phyloP scores from a whole-genome alignment of 1,140 invertebrate genomes.

The Drosophila teissieri region DNA sequence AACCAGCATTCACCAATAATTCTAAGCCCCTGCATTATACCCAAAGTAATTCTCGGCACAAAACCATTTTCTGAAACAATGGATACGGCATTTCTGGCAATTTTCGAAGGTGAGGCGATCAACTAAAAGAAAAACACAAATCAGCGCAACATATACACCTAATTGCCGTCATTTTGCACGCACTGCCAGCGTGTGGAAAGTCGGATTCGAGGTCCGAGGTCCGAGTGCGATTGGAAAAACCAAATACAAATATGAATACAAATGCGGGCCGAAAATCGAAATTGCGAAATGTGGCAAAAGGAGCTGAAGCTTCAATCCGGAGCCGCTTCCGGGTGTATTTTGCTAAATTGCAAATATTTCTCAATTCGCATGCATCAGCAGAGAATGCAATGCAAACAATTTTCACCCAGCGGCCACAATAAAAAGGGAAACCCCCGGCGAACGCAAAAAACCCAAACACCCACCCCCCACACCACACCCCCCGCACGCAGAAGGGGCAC shows the following conservation, averaged over 20 bases:
- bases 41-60: not conserved
- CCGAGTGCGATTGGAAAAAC: conserved; percentile 29
- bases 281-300: conserved; percentile 15
- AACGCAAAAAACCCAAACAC: conserved; percentile 31
- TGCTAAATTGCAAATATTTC: conserved; percentile 83
- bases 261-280: conserved; percentile 31
- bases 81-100: not conserved
- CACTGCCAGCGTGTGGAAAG: conserved; percentile 46
- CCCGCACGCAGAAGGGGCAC: conserved; percentile 2
- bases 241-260: conserved; percentile 40
- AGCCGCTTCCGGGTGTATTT: conserved; percentile 74
- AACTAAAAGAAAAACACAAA: conserved; percentile 3
- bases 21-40: not conserved
- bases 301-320: conserved; percentile 55
- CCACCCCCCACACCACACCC: not conserved
- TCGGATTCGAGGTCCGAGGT: conserved; percentile 7
- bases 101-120: conserved; percentile 6
- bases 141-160: conserved; percentile 30
- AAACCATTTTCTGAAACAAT: not conserved
- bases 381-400: conserved; percentile 75
- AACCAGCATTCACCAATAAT: too few relatives aligned
- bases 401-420: conserved; percentile 68
- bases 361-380: conserved; percentile 81
- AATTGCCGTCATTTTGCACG: conserved; percentile 76
- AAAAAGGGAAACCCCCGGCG: conserved; percentile 36